phyloP scores from a whole-genome alignment of 2,888 invertebrate genomes.

The Lycia hirtaria region DNA sequence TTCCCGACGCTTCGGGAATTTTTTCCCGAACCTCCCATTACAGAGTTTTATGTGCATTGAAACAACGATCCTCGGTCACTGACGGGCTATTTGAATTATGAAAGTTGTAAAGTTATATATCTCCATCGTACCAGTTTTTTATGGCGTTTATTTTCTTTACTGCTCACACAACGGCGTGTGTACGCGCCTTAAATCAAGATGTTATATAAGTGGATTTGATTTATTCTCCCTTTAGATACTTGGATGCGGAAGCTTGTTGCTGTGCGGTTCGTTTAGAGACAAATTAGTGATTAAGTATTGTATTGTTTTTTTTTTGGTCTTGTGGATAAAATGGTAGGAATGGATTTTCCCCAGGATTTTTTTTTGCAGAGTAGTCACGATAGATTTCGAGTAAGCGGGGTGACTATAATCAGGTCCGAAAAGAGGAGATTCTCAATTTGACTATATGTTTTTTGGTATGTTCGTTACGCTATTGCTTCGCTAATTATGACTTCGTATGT shows the following conservation, averaged over 20 bases:
- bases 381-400: no score
- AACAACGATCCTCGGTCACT: slow-evolving; percentile 60
- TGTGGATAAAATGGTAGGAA: no score
- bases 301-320: no score
- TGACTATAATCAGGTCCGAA: no score
- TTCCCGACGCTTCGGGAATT: slow-evolving; percentile 46
- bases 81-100: slow-evolving; percentile 79
- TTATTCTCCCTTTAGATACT: slow-evolving; percentile 60
- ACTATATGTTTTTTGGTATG: no score
- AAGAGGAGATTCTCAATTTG: no score
- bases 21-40: slow-evolving; percentile 63
- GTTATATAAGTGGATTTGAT: slow-evolving; percentile 63
- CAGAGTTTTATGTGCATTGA: slow-evolving; percentile 67
- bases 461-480: no score
- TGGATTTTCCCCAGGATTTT: no score
- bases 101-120: slow-evolving; percentile 79
- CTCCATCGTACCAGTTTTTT: slow-evolving; percentile 69
- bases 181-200: slow-evolving; percentile 70
- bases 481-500: no score
- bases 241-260: slow-evolving; percentile 41
- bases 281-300: slow-evolving; percentile 2
- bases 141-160: slow-evolving; percentile 71
- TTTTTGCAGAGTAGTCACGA: no score
- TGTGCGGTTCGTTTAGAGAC: slow-evolving; percentile 15
- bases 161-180: slow-evolving; percentile 63